Evolutionary conservation across 2,888 invertebrate genomes (phyloP), one percentile per base, ranked within the genome.

Genomic region (Tipula vernalis): DNA sequence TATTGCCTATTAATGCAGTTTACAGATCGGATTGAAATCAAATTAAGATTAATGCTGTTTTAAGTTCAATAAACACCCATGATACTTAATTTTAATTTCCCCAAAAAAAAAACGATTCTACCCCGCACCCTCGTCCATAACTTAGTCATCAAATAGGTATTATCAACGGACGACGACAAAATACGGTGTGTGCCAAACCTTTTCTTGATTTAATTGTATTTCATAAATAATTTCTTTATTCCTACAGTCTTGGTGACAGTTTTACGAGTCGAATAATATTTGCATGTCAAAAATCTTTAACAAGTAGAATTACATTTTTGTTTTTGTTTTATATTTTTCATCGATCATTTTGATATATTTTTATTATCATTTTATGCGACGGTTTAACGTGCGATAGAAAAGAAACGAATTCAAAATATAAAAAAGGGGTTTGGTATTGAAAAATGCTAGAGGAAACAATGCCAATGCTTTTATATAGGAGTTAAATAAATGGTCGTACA

Each of bases 251-350:
- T 84, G 84, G 5, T 84, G 84, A 84, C 84, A 84, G 84, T 6
- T 84, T 84, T 84, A 84, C 84, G 84, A 84, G 84, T 36, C 39
- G 15, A 15, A 84, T 39, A 84, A 39, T 84, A 84, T 84, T 84
- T 84, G 84, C 84, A 84, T 84, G 84, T 84, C 84, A 84, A 84
- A 84, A 84, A 84, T 84, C 84, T 41, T 41, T 84, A 84, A 84
- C 36, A 36, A 39, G 41, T 39, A 13, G 41, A 36, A 83, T 39
- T 39, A 84, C 2, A 57, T 15, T 57, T 57, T 57, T 15, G 4
- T 51, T 57, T 57, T 15, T 57, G 15, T 39, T 39, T 6, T 2
- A 57, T 57, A 57, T 57, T 57, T 83, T 39, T 84, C 84, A 84
- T 84, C 84, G 84, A 84, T 84, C 84, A 84, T 84, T 84, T 36